Percentiles rank a stretch among this genome's conserved stretches.
Conservation (phyloP, 2,888 invertebrate species). For the Slavum lentiscoides region DNA sequence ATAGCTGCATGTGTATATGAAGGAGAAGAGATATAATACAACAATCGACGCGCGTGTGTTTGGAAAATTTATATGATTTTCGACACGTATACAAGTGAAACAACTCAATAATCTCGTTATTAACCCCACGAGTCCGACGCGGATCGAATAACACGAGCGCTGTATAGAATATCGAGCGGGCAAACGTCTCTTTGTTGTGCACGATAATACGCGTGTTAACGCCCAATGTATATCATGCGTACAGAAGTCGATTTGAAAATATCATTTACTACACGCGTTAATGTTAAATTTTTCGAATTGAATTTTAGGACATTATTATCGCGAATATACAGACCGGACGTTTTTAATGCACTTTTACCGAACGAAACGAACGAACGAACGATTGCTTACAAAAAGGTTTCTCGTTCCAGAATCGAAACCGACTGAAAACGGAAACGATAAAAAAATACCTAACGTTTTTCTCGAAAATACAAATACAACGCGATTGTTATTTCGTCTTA, state of each 20-base stretch:
- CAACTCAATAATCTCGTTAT: conserved; percentile 39
- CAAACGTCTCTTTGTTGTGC: not conserved
- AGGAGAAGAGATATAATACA: not conserved
- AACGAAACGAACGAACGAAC: too few species aligned
- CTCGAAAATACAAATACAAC: too few species aligned
- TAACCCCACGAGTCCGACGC: conserved; percentile 13
- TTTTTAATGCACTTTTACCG: too few species aligned
- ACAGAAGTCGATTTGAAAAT: not conserved
- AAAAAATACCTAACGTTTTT: too few species aligned
- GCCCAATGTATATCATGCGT: not conserved
- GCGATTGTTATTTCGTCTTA: too few species aligned
- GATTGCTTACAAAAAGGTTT: too few species aligned
- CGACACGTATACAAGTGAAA: conserved; percentile 18
- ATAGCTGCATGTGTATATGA: not conserved
- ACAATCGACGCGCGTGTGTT: not conserved
- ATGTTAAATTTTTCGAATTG: too few species aligned
- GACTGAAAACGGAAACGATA: too few species aligned
- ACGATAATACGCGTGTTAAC: too few species aligned
- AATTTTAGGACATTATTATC: too few species aligned
- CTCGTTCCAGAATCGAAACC: too few species aligned
- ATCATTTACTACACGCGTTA: not conserved
- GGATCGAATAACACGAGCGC: conserved; percentile 4
- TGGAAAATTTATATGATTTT: conserved; percentile 29
- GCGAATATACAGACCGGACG: too few species aligned
- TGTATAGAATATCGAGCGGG: conserved; percentile 7